Base-by-base conservation (phyloP, 2,888 invertebrate genomes). In the Lasius platythorax region DNA sequence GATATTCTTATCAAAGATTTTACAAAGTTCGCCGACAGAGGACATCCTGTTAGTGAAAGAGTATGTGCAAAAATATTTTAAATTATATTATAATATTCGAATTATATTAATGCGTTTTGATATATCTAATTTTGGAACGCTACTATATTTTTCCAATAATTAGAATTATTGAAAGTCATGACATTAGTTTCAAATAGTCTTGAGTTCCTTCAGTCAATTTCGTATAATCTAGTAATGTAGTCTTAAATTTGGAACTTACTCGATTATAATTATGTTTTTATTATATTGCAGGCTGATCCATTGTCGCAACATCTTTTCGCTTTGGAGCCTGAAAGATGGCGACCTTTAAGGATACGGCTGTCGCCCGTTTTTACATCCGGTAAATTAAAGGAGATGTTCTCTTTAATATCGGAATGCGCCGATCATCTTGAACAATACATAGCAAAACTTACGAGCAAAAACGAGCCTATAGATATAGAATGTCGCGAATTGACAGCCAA, bases 351-450 rank as follows among this genome's bases (percentile, higher is more conserved):
- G 8, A 89, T 92, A 0, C 95, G 95, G 74, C 87, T 96, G 28
- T 95, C 95, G 0, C 95, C 95, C 0, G 95, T 95, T 2, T 96
- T 96, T 87, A 95, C 95, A 3, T 95, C 95, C 0, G 95, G 95
- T 9, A 96, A 95, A 90, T 93, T 96, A 82, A 95, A 95, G 88
- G 92, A 92, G 23, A 95, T 95, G 95, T 95, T 95, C 82, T 90
- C 92, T 33, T 90, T 95, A 2, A 86, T 95, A 1, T 82, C 92
- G 5, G 92, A 94, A 46, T 95, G 95, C 70, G 92, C 93, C 0
- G 87, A 93, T 11, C 89, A 93, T 61, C 91, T 95, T n/a, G 90
- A 92, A 12, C 78, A 87, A 1, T 92, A 93, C 84, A 58, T 95
- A 37, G 90, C 92, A 0, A 85, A 85, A 56, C 40, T 89, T 2